These are phyloP conservation scores for Drosophila anomalata DNA, from an alignment of 2,888 invertebrate species.

Conservation along the genomic window DNA sequence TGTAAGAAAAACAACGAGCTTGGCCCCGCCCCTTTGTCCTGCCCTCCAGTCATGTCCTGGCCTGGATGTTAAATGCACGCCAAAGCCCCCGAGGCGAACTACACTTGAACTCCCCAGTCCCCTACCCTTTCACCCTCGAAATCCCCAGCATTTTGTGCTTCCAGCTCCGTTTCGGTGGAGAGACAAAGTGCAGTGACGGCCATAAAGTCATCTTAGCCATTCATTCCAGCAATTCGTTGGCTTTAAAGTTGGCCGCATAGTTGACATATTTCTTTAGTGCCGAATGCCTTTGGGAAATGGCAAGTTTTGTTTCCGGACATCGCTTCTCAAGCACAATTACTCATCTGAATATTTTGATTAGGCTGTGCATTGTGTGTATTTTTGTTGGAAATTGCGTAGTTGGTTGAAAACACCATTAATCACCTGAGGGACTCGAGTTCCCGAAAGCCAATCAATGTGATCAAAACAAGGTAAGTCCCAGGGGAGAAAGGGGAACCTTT, in stretches of 20 bases:
- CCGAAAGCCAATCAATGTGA: slow-evolving; percentile 24
- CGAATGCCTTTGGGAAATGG: slow-evolving; percentile 23
- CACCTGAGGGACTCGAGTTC: background rate
- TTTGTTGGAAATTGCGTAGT: background rate
- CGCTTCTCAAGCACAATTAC: slow-evolving; percentile 10
- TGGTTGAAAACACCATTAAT: slow-evolving; percentile 19
- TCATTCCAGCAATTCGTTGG: slow-evolving; percentile 55
- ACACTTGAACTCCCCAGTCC: slow-evolving; percentile 57
- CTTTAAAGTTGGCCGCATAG: slow-evolving; percentile 75
- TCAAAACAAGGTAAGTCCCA: background rate
- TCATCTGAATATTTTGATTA: slow-evolving; percentile 39
- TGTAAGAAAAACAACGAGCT: slow-evolving; percentile 47
- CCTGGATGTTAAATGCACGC: slow-evolving; percentile 72
- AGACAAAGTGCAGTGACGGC: slow-evolving; percentile 72
- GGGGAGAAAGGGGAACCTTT: background rate
- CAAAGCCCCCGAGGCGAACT: slow-evolving; percentile 76
- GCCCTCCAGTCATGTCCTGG: slow-evolving; percentile 32
- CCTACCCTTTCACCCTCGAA: slow-evolving; percentile 2
- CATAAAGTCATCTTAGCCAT: slow-evolving; percentile 74
- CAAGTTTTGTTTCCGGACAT: slow-evolving; percentile 15
- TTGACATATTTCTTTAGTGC: slow-evolving; percentile 63
- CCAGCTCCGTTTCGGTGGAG: slow-evolving; percentile 47
- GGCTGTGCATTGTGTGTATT: background rate
- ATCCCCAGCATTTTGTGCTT: slow-evolving; percentile 6
- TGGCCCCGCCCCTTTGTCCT: slow-evolving; percentile 39